Evolutionary conservation across 2,113 vertebrate species (phyloP), one percentile per base, ranked within the genome.

Genomic region (Lepisosteus osseus): DNA sequence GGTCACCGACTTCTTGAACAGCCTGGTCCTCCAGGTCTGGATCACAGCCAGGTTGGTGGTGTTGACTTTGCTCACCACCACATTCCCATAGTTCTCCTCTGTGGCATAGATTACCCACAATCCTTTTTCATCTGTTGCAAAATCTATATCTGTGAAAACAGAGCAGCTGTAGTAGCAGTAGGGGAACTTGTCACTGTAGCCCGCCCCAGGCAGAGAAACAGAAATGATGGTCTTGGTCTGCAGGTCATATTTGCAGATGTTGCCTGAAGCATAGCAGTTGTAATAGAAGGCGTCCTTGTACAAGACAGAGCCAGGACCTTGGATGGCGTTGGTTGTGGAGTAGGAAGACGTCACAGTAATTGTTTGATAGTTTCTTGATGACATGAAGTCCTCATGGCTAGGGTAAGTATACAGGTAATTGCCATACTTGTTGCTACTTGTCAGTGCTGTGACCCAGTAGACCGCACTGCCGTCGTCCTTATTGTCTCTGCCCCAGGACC

Each of bases 21-120:
- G 91, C 47, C 65, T 83, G 1, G 96, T 97, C 76, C 95, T 90
- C 96, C 95, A 98, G 61, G 95, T 96, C 56, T 86, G 88, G 62
- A 96, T 86, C 61, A 98, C 94, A 54, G 89, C 88, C 43, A 99
- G 91, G 5, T 94, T 94, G 73, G 94, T 96, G 1, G 96, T 95
- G 76, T 97, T 97, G 78, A 99, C 90, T 86, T 93, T 95, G 86
- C 95, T 96, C 71, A 99, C 93, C 79, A 98, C 93, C 0, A 98
- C 93, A 73, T 95, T 95, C 67, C 97, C 97, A 17, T 93, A 91
- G 83, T 86, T 94, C 78, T 91, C 89, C 85, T 97, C 95, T 0
- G 95, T 98, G 61, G 97, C 92, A 76, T 98, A 99, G 87, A 98
- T 94, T 74, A 95, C 96, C 97, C 97, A 99, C 77, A 99, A 87